Base-by-base conservation (phyloP, 2,113 vertebrate genomes). In the Hemibates koningsi region DNA sequence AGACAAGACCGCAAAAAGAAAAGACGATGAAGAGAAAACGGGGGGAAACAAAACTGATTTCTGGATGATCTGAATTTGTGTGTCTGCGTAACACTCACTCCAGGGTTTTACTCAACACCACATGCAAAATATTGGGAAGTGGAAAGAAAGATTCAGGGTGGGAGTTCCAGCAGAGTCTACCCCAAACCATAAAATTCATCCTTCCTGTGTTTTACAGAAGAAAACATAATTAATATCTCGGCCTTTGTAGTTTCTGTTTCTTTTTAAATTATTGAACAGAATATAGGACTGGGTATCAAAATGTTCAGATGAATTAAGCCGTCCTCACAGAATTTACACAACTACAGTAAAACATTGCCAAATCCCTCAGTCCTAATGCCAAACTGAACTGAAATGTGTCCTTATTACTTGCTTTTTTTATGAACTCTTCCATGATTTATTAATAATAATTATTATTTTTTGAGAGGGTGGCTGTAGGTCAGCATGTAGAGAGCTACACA, bases 131-230 rank as follows among this genome's bases (percentile, higher is more conserved):
- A 50, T 97, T 97, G 10, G 94, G 19, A 82, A 97, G 38, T 2
- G 96, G 96, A 54, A 96, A 94, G 2, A 89, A 32, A 2, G 7
- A 53, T 13, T 94, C 88, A 27, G 96, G 96, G 32, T 91, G 78
- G 8, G 94, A 93, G 29, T 88, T 85, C 96, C 95, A 97, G 78
- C 87, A 94, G 6, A 16, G 38, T 82, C 86, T 96, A 5, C 97
- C 97, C 95, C 95, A 97, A 10, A 97, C 61, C 82, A 97, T 12
- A 84, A 97, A 24, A 78, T 97, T 97, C 84, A 96, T 95, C 83
- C 94, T 97, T 63, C 95, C 97, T 97, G 88, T 27, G 81, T 80
- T 12, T 56, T n/a, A 84, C 0, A 17, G 2, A 68, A 56, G 6
- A 5, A 38, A 11, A 59, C n/a, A 34, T 7, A n/a, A 43, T 43